Base-by-base conservation (phyloP, 2,113 vertebrate genomes). In the Casuarius casuarius region DNA sequence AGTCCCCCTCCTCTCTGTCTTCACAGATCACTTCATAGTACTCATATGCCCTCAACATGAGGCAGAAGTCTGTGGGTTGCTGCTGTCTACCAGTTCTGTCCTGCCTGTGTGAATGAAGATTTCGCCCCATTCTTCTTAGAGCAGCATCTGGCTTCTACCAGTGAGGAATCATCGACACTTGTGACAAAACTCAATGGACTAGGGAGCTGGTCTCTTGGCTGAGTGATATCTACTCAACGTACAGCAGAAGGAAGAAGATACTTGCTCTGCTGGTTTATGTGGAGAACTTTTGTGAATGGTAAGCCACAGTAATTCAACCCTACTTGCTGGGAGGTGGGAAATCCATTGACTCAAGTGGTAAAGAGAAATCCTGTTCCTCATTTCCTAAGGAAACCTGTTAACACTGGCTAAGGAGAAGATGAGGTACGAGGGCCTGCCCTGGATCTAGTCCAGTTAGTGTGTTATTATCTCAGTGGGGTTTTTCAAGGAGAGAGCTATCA, bases 1-100 rank as follows among this genome's bases (percentile, higher is more conserved):
- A 2, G 1, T 28, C 12, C 12, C 9, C 15, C 3, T 44, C 12
- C 22, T 8, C 10, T n/a, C 0, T 14, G 19, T 46, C 8, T 81
- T 59, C 26, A 74, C 33, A n/a, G 10, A 35, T 18, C 7, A 2
- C 56, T 87, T 82, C 2, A 3, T 12, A 38, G 42, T 59, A 33
- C 66, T 80, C 12, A 5, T 3, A 3, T 14, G 9, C 5, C 23
- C 74, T 29, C 52, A 44, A 0, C 51, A 38, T 9, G 21, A 44
- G 33, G 67, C 29, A 49, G 67, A 18, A 26, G 7, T 59, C 23
- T 84, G 15, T 13, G 7, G 7, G 16, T 46, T 38, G 10, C 72
- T 93, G 66, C n/a, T 66, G 1, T 58, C 17, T 75, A 52, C 38
- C 9, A 74, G 2, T 21, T 15, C 33, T 51, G 77, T 16, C 29